Evolutionary conservation across 1,140 invertebrate genomes (phyloP), one percentile per base, ranked within the genome.

Genomic region (Cheumatopsyche charites): DNA sequence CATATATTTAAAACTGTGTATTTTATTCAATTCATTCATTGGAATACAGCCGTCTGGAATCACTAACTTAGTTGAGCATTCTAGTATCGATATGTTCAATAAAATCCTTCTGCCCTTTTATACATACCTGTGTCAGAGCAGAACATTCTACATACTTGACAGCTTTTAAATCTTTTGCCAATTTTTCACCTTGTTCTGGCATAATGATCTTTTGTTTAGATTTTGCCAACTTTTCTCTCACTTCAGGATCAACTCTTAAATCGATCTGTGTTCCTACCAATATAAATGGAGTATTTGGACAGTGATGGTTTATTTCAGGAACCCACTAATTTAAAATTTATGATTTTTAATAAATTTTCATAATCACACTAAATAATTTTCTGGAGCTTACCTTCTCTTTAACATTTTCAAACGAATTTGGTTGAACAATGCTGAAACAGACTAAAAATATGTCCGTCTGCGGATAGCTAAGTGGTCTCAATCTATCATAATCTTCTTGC

Each of bases 91-190:
- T n/a, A n/a, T n/a, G n/a, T n/a, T n/a, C n/a, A n/a, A n/a, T n/a
- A n/a, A n/a, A n/a, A n/a, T n/a, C n/a, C n/a, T n/a, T n/a, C n/a
- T n/a, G n/a, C n/a, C n/a, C n/a, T n/a, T n/a, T n/a, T 55, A 55
- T 55, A 9, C n/a, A n/a, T 58, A 68, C 52, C 25, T 73, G 63
- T 26, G 97, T 99, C 41, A 99, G 86, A 77, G 97, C 97, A 65
- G 97, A 99, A 83, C 98, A 99, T 85, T 99, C 98, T 1, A 99
- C 97, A 86, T 99, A 99, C 90, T 99, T 99, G 1, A 99, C 97
- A 67, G 98, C 98, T 85, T 97, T 97, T 76, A 99, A 86, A 88
- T 99, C 98, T 82, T 97, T 96, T 15, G 97, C 97, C 77, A 99
- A 86, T 85, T 98, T 98, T 81, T 99, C 97, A 62, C 97, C 97